Evolutionary conservation across 2,113 vertebrate species (phyloP), one percentile per base, ranked within the genome.

Genomic region (Ictalurus furcatus): DNA sequence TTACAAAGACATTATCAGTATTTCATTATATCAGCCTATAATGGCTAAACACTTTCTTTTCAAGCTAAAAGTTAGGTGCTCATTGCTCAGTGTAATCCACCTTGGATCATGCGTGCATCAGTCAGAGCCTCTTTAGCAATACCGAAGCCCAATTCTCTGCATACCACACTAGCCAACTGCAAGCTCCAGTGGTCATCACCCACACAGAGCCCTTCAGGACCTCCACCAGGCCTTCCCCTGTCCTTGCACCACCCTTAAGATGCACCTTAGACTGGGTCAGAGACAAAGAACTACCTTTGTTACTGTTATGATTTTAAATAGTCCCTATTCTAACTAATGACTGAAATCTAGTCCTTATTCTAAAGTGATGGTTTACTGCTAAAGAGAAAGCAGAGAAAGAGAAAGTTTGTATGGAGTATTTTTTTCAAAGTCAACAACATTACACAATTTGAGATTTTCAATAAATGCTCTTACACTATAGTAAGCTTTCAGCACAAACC

Each of bases 121-220:
- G 95, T 97, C 83, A 99, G 95, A 21, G 98, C 97, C 90, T 99
- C 98, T 93, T 96, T 97, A 89, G 98, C 98, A 0, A 96, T 98
- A 86, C 98, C 98, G 0, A 98, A 99, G 91, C 98, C 98, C 90
- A 99, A 96, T 93, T 99, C 97, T 0, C 98, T 97, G 95, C 98
- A 99, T 91, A 98, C 96, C 17, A 99, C 97, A 0, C 97, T 99
- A 94, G 98, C 98, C 0, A 98, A 96, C 91, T 94, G 95, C 90
- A 98, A 95, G 93, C 94, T 97, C 98, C 98, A 99, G 92, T 96
- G 97, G 89, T 98, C 97, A 0, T 99, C 98, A 1, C 98, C 98
- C 98, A 99, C 58, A 97, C 95, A 28, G 90, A 96, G 87, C 92
- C 93, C 87, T 90, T 97, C 92, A 99, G 95, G 89, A 99, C 97